Conservation (phyloP, 1,140 invertebrate species). For the Listronotus oregonensis region DNA sequence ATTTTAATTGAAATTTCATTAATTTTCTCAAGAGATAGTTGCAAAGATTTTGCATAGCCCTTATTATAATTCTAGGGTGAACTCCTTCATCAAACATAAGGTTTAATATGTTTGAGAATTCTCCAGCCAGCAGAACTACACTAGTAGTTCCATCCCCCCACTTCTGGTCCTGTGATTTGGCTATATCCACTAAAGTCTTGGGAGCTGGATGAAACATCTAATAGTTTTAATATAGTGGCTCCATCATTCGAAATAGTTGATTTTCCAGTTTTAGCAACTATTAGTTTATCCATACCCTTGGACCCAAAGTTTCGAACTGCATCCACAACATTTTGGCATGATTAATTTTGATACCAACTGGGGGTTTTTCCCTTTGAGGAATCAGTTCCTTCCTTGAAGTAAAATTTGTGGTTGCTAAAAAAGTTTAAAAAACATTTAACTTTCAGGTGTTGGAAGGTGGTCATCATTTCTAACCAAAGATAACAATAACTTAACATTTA, state of each 20-base stretch:
- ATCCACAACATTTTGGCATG: constrained; percentile 96
- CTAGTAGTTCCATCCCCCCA: constrained; percentile 98
- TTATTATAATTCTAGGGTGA: constrained; percentile 91
- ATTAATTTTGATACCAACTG: constrained; percentile 99
- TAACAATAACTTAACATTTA: no score
- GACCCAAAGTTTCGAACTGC: constrained; percentile 92
- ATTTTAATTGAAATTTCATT: constrained; percentile 85
- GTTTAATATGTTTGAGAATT: constrained; percentile 93
- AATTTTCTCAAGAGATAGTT: constrained; percentile 83
- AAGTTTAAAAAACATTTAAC: constrained; percentile 3
- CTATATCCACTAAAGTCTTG: constrained; percentile 97
- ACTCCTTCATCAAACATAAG: constrained; percentile 97
- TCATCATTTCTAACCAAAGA: no score
- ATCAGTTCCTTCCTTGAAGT: constrained; percentile 96
- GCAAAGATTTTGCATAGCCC: constrained; percentile 82
- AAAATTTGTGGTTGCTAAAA: constrained; percentile 93
- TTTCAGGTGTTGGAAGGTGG: constrained; percentile 9
- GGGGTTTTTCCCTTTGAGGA: constrained; percentile 91
- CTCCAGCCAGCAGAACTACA: constrained; percentile 93
- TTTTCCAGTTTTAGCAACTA: constrained; percentile 87
- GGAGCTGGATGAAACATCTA: constrained; percentile 99
- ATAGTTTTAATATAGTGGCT: constrained; percentile 96
- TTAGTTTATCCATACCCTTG: constrained; percentile 99
- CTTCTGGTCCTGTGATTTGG: constrained; percentile 99
- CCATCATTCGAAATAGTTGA: constrained; percentile 99